Evolutionary conservation across 2,113 vertebrate species (phyloP).

Genomic region (Mirounga angustirostris): DNA sequence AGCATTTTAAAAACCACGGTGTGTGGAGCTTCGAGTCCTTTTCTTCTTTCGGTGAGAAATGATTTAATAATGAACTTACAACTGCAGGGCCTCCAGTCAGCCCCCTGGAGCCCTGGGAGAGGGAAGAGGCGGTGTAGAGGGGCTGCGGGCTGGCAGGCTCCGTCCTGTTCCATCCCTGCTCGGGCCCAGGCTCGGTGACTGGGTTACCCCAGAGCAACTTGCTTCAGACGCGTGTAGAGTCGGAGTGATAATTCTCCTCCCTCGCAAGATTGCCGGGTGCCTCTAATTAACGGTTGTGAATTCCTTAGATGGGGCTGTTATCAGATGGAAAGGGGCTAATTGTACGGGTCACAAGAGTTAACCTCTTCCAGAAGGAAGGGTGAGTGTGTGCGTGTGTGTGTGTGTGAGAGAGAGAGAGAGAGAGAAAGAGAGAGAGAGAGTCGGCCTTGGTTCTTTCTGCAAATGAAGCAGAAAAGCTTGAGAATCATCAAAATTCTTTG

Average conservation of each 20-base stretch:
- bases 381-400: neutral
- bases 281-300: constrained; percentile 80
- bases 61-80: constrained; percentile 85
- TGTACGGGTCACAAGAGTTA: constrained; percentile 79
- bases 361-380: constrained; percentile 73
- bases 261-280: constrained; percentile 66
- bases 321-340: constrained; percentile 81
- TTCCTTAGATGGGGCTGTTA: constrained; percentile 79
- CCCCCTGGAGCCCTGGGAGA: constrained; percentile 71
- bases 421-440: too few relatives aligned
- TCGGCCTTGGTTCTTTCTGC: constrained; percentile 14
- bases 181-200: constrained; percentile 51
- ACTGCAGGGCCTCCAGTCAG: constrained; percentile 76
- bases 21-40: constrained; percentile 75
- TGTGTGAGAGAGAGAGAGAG: neutral
- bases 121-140: constrained; percentile 51
- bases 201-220: constrained; percentile 72
- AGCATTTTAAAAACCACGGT: constrained; percentile 81
- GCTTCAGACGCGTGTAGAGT: constrained; percentile 52
- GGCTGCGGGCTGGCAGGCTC: constrained; percentile 59
- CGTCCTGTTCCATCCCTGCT: constrained; percentile 56
- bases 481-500: constrained; percentile 71
- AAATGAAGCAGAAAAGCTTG: constrained; percentile 70
- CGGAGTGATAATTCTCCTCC: constrained; percentile 74
- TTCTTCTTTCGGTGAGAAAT: constrained; percentile 82